phyloP scores from a whole-genome alignment of 2,888 invertebrate genomes.

The Schrankia costaestrigalis region DNA sequence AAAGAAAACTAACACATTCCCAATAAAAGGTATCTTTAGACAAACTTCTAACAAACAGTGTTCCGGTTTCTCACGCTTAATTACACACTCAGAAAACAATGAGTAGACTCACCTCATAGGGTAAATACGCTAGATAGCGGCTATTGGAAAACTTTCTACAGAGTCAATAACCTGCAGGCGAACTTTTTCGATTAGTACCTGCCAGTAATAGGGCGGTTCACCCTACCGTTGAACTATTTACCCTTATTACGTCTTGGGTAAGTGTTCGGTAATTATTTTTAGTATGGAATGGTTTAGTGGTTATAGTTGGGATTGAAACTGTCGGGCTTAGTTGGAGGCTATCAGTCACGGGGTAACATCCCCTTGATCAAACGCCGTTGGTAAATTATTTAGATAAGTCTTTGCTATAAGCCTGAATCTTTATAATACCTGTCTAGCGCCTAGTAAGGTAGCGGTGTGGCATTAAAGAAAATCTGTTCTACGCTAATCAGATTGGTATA shows the following conservation, averaged over 20 bases:
- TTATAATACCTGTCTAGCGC: no score
- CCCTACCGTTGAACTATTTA: slow-evolving; percentile 34
- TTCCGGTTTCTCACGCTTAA: slow-evolving; percentile 20
- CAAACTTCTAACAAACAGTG: no score
- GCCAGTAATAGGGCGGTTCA: slow-evolving; percentile 41
- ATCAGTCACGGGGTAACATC: no score
- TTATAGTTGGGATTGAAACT: slow-evolving; percentile 27
- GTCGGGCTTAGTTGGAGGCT: slow-evolving; percentile 12
- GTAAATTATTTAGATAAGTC: no score
- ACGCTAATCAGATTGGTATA: no score
- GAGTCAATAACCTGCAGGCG: slow-evolving; percentile 48
- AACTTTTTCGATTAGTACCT: slow-evolving; percentile 59
- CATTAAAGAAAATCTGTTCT: no score
- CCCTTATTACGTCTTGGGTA: slow-evolving; percentile 30
- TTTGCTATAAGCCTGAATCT: no score
- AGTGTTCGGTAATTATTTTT: slow-evolving; percentile 35
- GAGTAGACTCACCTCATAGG: slow-evolving; percentile 27
- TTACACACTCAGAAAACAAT: slow-evolving; percentile 30
- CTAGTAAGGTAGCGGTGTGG: no score
- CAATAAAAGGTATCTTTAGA: no score
- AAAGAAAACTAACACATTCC: no score
- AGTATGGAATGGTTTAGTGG: slow-evolving; percentile 24
- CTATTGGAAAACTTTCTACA: slow-evolving; percentile 47
- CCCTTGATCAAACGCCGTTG: neutral
- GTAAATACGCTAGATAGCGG: slow-evolving; percentile 34